Evolutionary conservation across 2,113 vertebrate genomes (phyloP), one percentile per base, ranked within the genome.

Genomic region (Mus pahari): DNA sequence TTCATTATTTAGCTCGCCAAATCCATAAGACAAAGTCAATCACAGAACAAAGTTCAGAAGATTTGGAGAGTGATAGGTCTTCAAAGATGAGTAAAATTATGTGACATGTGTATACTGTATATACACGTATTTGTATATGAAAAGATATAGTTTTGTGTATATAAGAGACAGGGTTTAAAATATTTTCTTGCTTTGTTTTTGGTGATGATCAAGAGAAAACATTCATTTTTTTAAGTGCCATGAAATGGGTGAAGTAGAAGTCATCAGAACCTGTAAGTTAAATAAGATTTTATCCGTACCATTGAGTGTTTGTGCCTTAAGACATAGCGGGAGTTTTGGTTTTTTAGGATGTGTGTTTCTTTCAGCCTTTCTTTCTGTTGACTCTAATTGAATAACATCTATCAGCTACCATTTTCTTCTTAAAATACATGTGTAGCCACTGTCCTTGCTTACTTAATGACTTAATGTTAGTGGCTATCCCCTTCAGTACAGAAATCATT

Each of bases 1-100:
- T 84, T 50, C 96, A 89, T 92, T 86, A 96, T 92, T 96, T 97
- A 86, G 89, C 87, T 92, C 95, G 48, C 74, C 58, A 95, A 55
- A 64, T 95, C 90, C 89, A 95, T 82, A 89, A 92, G 94, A 75
- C 62, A 96, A 86, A 45, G 66, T 36, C 66, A 91, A 86, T 58
- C 60, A 79, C 75, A 96, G 26, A 95, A 50, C 13, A 83, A 82
- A 58, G 19, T 86, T 93, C 84, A 94, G 82, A 79, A 83, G 68
- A 95, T n/a, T 90, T 94, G 48, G 22, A 58, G n/a, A 68, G 90
- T 71, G 79, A 74, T 92, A 45, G 82, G 28, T 97, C 79, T 90
- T 94, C 26, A 93, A 79, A 96, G 4, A 75, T 90, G 91, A 78
- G 20, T 95, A 86, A 96, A 84, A 86, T 92, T 94, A 4, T 83